Percentiles rank a stretch among this genome's conserved stretches.
These are phyloP conservation scores for Ferdinandea cuprea DNA, from an alignment of 2,888 invertebrate species.

Conservation along the genomic window DNA sequence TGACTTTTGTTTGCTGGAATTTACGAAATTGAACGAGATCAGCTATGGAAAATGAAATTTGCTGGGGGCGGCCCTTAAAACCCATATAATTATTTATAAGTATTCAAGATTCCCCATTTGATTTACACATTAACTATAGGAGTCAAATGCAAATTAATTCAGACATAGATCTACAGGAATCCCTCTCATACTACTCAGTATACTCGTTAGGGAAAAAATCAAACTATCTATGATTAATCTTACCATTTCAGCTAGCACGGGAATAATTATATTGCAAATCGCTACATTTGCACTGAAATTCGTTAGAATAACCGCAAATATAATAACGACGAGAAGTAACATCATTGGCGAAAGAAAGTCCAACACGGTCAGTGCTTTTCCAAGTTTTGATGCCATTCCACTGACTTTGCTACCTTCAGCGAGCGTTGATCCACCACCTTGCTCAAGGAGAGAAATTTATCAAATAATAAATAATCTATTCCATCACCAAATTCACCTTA, in stretches of 20 bases:
- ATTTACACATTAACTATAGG: too few species aligned
- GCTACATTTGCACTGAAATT: constrained; percentile 95
- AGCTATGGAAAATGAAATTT: too few species aligned
- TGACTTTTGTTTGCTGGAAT: too few species aligned
- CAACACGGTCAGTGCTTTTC: constrained; percentile 87
- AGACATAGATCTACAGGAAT: too few species aligned
- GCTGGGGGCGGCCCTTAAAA: too few species aligned
- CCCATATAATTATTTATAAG: too few species aligned
- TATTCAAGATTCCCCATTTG: too few species aligned
- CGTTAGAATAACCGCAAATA: constrained; percentile 89
- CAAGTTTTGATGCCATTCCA: constrained; percentile 89
- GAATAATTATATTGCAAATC: constrained; percentile 91
- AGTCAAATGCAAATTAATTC: too few species aligned
- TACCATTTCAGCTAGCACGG: constrained; percentile 89
- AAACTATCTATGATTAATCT: constrained; percentile 4
- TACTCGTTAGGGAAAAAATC: too few species aligned
- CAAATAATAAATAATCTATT: not conserved
- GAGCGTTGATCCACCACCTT: constrained; percentile 94
- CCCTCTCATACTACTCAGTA: too few species aligned
- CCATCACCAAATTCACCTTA: constrained; percentile 77
- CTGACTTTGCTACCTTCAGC: constrained; percentile 92
- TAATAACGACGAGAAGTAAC: constrained; percentile 88
- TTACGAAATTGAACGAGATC: too few species aligned
- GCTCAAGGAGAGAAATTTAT: not conserved
- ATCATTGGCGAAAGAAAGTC: constrained; percentile 84